Percentiles rank a stretch among this genome's conserved stretches.
Evolutionary conservation across 2,888 invertebrate species (phyloP).

Genomic region (Callosobruchus maculatus): DNA sequence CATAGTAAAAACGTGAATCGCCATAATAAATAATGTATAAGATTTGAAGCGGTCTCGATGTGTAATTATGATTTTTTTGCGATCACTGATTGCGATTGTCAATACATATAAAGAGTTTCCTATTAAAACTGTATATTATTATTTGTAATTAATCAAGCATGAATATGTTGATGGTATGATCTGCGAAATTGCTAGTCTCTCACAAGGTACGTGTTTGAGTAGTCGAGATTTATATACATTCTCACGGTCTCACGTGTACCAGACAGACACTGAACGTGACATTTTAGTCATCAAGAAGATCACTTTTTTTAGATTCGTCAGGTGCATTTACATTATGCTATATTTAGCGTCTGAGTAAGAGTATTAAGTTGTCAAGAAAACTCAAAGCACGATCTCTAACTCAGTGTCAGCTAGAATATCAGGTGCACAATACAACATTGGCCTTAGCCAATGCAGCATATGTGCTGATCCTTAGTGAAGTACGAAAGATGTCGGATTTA

Average conservation of each 20-base stretch:
- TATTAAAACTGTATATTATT: background rate
- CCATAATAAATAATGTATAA: background rate
- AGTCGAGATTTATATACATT: too few species aligned
- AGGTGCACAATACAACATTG: too few species aligned
- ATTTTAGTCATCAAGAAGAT: background rate
- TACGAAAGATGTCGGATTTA: too few species aligned
- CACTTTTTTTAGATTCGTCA: background rate
- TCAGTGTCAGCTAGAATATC: too few species aligned
- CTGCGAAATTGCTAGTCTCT: background rate
- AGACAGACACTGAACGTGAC: background rate
- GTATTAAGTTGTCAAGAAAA: too few species aligned
- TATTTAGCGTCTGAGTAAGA: too few species aligned
- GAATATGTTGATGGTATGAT: background rate
- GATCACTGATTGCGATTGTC: background rate
- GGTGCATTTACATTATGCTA: too few species aligned
- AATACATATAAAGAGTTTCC: background rate
- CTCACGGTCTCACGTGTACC: background rate
- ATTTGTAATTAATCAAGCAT: background rate
- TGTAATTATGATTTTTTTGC: background rate
- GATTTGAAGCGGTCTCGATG: background rate
- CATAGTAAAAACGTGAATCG: background rate
- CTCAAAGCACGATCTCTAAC: too few species aligned
- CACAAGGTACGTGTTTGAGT: background rate
- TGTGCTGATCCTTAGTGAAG: too few species aligned
- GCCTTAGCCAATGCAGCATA: too few species aligned